Base-by-base conservation (phyloP, 1,140 invertebrate species). In the Pectinophora gossypiella region DNA sequence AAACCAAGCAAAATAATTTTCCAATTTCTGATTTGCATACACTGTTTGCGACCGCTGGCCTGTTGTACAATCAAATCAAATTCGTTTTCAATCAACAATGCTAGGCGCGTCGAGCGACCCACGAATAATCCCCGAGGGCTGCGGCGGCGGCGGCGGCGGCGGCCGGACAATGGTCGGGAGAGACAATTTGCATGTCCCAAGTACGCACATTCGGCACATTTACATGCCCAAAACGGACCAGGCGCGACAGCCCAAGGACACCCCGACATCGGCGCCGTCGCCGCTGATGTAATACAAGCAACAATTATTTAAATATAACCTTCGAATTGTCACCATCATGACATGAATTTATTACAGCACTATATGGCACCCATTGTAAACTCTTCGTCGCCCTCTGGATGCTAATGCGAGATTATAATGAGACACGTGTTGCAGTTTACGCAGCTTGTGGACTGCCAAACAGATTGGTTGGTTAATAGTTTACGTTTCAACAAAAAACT, bases 101-200 rank as follows among this genome's bases (percentile, higher is more conserved):
- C 78, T 51, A 46, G 46, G 59, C 83, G 72, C 79, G 83, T 76
- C 22, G 55, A 56, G 43, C 51, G 50, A 63, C 66, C 59, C 52
- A 58, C 69, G 68, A 73, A 70, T 73, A 71, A 77, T 77, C 73
- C 65, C 74, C 69, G 80, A 85, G 76, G 81, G 69, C 79, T 66
- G 51, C 46, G n/a, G 27, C n/a, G 27, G 27, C 9, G 22, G 22
- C 6, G 38, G 3, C 13, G 5, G 12, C 5, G 5, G 23, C n/a
- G n/a, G n/a, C 2, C 19, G 75, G 69, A 85, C 83, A 86, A 86
- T 83, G 72, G 76, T 65, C 65, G 61, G 66, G 69, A 76, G 75
- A 81, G 66, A 69, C 68, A 64, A 79, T 84, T 86, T 81, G 80
- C 68, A 83, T 83, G 59, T 64, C 57, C 60, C 59, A 60, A 64